Conservation (phyloP, 2,113 vertebrate genomes). For the Probosciger aterrimus region DNA sequence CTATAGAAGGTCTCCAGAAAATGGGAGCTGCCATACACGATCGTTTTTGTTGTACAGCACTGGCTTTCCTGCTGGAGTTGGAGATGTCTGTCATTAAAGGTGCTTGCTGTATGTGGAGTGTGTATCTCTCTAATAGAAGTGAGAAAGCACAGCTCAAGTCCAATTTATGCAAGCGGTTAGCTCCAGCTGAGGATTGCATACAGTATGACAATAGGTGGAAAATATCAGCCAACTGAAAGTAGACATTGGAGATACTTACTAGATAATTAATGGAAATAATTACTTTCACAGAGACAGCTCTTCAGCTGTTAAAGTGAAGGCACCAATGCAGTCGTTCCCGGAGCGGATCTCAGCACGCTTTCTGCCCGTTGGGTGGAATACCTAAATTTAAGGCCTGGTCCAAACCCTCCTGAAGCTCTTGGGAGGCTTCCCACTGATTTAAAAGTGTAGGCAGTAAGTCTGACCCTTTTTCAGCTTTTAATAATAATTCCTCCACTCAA, state of each 20-base stretch:
- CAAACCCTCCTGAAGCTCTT: neutral
- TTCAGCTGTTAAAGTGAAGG: neutral
- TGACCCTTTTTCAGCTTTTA: neutral
- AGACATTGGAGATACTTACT: neutral
- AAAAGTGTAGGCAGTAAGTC: neutral
- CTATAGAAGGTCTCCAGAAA: neutral
- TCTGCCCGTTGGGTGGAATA: neutral
- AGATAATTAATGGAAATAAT: neutral
- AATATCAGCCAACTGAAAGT: neutral
- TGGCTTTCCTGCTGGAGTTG: constrained; percentile 1
- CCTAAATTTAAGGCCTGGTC: neutral
- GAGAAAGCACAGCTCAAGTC: neutral
- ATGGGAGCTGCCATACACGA: neutral
- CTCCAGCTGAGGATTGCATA: neutral
- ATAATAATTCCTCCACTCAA: neutral
- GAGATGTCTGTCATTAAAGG: neutral
- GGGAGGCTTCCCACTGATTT: neutral
- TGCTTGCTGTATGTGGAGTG: neutral
- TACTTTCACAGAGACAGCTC: neutral
- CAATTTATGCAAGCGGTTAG: neutral
- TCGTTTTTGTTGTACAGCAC: neutral
- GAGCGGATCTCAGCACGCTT: neutral
- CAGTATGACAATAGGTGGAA: neutral
- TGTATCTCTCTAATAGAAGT: neutral
- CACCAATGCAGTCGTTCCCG: neutral